Base-by-base conservation (phyloP, 2,797 vertebrate species). In the Stomatorhinus walkeri region DNA sequence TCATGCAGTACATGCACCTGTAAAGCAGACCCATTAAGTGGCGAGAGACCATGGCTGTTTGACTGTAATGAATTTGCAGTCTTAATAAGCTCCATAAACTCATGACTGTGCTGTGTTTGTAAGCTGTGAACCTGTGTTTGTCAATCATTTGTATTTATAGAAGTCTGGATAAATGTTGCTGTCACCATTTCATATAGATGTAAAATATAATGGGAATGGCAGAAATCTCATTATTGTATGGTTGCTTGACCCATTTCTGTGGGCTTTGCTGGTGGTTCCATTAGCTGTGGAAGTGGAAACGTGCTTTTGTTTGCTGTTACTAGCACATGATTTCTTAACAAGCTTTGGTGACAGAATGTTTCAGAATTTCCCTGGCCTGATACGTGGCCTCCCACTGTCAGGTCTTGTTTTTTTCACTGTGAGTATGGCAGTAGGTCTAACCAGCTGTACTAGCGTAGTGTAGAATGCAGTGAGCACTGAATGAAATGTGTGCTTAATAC, bases 121-220 rank as follows among this genome's bases (percentile, higher is more conserved):
- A 54, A 54, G 52, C 24, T 59, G 40, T 59, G 59, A 86, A 89
- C 83, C 61, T 86, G 46, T 87, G 88, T 51, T 14, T 89, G 88
- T 86, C 46, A 87, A 12, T 87, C 86, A 87, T 28, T 64, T n/a
- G 16, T 87, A 87, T 87, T 87, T 87, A 87, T 87, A 87, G 86
- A 87, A 64, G 54, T 46, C 32, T 46, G 86, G n/a, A 56, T 61
- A 87, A 87, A 87, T 46, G 40, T 36, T 46, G 36, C 40, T 24
- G 36, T 48, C 54, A 43, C 40, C 36, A 3, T 87, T 87, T 64
- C 36, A 51, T 68, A 48, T 85, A 19, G 64, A 88, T 49, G 22
- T 54, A 84, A 61, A 84, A 61, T 24, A 46, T 51, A 32, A 22
- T 1, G 24, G 16, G 76, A 19, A 22, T 40, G 36, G 76, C 76